Evolutionary conservation across 2,888 invertebrate species (phyloP).

Genomic region (Drosophila paranaensis): DNA sequence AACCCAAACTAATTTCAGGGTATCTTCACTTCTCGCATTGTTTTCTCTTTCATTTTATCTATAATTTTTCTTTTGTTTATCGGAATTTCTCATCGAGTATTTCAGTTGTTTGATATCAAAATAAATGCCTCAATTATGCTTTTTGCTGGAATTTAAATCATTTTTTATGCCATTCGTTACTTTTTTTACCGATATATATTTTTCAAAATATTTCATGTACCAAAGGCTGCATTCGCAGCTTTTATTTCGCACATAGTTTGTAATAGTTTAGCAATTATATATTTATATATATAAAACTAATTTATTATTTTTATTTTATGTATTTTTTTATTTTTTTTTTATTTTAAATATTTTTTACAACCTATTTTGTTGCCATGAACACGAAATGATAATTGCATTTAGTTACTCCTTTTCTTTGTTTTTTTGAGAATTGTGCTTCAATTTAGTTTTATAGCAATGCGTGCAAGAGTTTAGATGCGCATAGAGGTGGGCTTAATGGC

Average conservation of each 20-base stretch:
- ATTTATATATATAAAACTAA: conserved; percentile 19
- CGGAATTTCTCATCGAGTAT: neutral
- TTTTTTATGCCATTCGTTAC: conserved; percentile 11
- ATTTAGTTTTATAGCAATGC: conserved; percentile 21
- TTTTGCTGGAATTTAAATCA: conserved; percentile 37
- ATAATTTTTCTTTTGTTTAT: neutral
- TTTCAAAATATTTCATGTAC: conserved; percentile 12
- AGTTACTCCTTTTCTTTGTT: neutral
- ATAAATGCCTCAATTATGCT: conserved; percentile 64
- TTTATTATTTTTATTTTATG: neutral
- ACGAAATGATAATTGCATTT: conserved; percentile 40
- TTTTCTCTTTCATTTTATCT: neutral
- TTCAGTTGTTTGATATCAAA: conserved; percentile 41
- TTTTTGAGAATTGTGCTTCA: conserved; percentile 28
- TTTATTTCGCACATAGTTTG: conserved; percentile 26
- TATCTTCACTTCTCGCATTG: neutral
- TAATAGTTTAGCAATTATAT: conserved; percentile 12
- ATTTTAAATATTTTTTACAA: conserved; percentile 33
- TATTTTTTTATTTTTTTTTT: neutral
- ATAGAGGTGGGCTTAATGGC: conserved; percentile 22
- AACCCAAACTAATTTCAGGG: conserved; percentile 2
- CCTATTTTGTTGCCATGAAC: conserved; percentile 46
- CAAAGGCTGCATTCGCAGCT: conserved; percentile 8
- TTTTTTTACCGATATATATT: neutral
- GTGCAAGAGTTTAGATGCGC: conserved; percentile 33